These are phyloP conservation scores for Acrocephalus arundinaceus DNA, from an alignment of 2,113 vertebrate species.

Conservation along the genomic window DNA sequence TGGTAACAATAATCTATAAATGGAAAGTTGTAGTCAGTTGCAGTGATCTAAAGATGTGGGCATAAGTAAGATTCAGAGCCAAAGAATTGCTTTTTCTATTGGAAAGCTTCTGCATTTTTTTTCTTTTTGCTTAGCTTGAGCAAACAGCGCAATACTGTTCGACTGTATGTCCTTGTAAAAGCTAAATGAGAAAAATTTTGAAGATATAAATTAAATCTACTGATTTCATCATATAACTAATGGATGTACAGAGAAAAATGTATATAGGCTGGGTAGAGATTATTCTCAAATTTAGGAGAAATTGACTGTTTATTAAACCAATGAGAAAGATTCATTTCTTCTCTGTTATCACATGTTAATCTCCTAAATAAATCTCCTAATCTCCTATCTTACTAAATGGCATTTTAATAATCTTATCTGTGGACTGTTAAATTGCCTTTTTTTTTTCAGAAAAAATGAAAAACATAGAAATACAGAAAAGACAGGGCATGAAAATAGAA, in stretches of 20 bases:
- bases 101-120: background rate
- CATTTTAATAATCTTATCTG: background rate
- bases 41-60: background rate
- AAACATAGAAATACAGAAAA: background rate
- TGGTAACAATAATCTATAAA: slow-evolving; percentile 9
- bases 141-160: accelerated
- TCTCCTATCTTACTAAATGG: background rate
- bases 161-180: background rate
- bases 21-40: background rate
- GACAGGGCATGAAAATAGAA: background rate
- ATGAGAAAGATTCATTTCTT: background rate
- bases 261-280: background rate
- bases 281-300: background rate
- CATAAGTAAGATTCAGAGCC: background rate
- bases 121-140: background rate
- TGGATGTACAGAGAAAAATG: background rate
- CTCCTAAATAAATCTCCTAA: background rate
- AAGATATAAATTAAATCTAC: background rate
- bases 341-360: background rate
- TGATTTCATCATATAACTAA: background rate
- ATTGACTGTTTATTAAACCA: background rate
- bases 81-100: background rate
- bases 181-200: background rate
- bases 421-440: background rate
- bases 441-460: background rate